Conservation (phyloP, 2,797 vertebrate species). For the Gallinago solitaria region DNA sequence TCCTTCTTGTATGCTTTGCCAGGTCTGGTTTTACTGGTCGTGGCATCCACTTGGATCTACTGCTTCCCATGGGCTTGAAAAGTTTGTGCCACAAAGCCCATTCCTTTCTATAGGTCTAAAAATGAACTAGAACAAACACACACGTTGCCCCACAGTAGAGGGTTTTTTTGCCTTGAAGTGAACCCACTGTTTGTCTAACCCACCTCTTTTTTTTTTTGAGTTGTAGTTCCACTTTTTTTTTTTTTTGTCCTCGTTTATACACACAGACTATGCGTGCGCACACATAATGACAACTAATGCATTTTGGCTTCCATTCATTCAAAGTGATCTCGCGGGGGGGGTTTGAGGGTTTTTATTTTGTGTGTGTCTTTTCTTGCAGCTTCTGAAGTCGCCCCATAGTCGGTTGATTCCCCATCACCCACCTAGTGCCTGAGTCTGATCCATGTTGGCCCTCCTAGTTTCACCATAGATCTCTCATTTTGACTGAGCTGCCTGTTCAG, state of each 20-base stretch:
- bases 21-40: neutral
- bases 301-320: slow-evolving; percentile 25
- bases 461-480: slow-evolving; percentile 28
- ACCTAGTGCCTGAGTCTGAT: slow-evolving; percentile 63
- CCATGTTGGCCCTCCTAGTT: slow-evolving; percentile 21
- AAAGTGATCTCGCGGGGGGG: neutral
- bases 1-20: slow-evolving; percentile 57
- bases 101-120: slow-evolving; percentile 3
- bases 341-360: neutral
- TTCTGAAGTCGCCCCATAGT: slow-evolving; percentile 60
- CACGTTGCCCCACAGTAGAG: neutral
- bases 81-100: neutral
- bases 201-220: slow-evolving; percentile 43
- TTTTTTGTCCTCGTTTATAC: slow-evolving; percentile 22
- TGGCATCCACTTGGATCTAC: slow-evolving; percentile 1
- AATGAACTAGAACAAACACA: neutral
- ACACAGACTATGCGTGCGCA: neutral
- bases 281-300: slow-evolving; percentile 59
- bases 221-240: slow-evolving; percentile 36
- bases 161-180: slow-evolving; percentile 26
- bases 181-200: slow-evolving; percentile 60
- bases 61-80: neutral
- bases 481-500: slow-evolving; percentile 46
- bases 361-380: slow-evolving; percentile 68
- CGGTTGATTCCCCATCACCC: slow-evolving; percentile 37